phyloP scores from a whole-genome alignment of 2,113 vertebrate genomes.

The Colossoma macropomum region DNA sequence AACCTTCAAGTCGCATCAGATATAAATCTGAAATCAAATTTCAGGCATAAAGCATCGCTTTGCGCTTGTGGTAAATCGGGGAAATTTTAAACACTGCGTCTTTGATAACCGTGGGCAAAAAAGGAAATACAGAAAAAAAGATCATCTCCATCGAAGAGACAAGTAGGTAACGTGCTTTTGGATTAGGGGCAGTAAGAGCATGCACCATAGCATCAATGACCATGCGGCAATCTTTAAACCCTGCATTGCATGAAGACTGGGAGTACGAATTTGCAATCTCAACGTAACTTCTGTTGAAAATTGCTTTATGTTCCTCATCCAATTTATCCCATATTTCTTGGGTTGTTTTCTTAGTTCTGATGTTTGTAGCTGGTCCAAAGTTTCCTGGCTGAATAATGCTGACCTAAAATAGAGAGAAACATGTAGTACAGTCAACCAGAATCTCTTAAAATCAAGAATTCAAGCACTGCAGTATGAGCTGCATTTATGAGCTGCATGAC shows the following conservation, averaged over 20 bases:
- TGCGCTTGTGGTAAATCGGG: constrained; percentile 60
- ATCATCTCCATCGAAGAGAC: constrained; percentile 49
- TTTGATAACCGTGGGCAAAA: constrained; percentile 56
- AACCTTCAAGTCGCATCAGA: too few species aligned
- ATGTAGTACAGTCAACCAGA: background rate
- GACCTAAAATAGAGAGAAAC: constrained; percentile 68
- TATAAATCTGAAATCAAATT: too few species aligned
- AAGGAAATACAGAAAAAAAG: constrained; percentile 63
- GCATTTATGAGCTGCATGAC: background rate
- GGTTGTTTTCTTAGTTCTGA: constrained; percentile 64
- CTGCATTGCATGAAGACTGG: constrained; percentile 59
- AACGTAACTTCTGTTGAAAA: constrained; percentile 73
- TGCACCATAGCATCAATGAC: constrained; percentile 78
- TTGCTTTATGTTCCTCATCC: constrained; percentile 63
- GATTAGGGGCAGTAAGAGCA: constrained; percentile 69
- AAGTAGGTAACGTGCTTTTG: constrained; percentile 75
- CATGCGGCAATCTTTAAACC: constrained; percentile 62
- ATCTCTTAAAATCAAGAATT: background rate
- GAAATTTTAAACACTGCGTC: constrained; percentile 65
- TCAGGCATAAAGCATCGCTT: constrained; percentile 60
- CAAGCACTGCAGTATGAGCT: background rate
- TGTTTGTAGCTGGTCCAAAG: constrained; percentile 79
- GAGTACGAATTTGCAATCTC: constrained; percentile 72
- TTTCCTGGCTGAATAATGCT: constrained; percentile 84
- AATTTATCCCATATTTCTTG: constrained; percentile 78